Evolutionary conservation across 2,888 invertebrate genomes (phyloP).

Genomic region (Andricus curvator): DNA sequence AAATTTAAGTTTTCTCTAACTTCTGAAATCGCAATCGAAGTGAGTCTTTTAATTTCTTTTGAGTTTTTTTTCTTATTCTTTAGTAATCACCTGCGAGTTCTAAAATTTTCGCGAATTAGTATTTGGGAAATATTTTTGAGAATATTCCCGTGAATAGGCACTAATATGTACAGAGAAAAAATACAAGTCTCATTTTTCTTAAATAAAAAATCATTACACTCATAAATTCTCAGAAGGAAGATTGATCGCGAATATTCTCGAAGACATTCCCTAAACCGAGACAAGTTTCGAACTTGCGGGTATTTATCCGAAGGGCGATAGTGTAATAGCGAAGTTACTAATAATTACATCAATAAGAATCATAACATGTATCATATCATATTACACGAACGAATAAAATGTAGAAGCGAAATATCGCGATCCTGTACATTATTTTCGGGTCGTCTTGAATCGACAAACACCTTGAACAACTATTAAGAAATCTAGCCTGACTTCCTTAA

Average conservation of each 20-base stretch:
- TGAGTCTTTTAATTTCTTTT: not conserved
- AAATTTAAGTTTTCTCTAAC: not conserved
- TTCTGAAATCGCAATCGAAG: not conserved
- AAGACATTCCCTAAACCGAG: not conserved
- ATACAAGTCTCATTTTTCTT: too few species aligned
- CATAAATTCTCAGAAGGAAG: not conserved
- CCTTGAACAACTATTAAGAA: constrained; percentile 37
- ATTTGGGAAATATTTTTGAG: not conserved
- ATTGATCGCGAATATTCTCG: not conserved
- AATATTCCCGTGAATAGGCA: not conserved
- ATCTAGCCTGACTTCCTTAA: constrained; percentile 38
- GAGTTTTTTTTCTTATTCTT: not conserved
- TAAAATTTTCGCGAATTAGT: not conserved
- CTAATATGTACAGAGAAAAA: too few species aligned
- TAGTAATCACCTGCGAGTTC: not conserved
- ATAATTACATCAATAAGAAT: constrained; percentile 20
- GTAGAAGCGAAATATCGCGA: constrained; percentile 25
- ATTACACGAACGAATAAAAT: constrained; percentile 19
- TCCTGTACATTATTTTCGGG: constrained; percentile 25
- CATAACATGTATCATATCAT: constrained; percentile 17
- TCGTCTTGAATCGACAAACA: constrained; percentile 11
- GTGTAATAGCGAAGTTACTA: constrained; percentile 27
- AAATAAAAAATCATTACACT: too few species aligned
- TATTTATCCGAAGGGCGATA: constrained; percentile 15
- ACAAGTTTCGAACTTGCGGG: not conserved